Evolutionary conservation across 1,140 invertebrate species (phyloP).

Genomic region (Lasaia peninsularis): DNA sequence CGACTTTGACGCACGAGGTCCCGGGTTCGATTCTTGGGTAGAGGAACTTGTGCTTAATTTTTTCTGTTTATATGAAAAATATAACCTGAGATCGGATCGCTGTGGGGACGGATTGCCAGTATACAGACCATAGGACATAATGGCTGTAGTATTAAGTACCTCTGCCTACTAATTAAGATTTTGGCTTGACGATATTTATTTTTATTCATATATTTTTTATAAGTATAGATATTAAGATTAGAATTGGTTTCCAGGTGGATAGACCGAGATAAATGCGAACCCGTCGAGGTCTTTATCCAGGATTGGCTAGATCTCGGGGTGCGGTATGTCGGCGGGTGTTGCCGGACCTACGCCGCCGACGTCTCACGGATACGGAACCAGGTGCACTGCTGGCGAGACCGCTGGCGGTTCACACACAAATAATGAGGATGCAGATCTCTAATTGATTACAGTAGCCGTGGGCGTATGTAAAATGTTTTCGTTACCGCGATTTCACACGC

Average conservation of each 20-base stretch:
- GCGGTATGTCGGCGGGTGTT: conserved; percentile 84
- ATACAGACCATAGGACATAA: too few species aligned
- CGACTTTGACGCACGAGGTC: too few species aligned
- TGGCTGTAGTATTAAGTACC: too few species aligned
- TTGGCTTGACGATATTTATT: too few species aligned
- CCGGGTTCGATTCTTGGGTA: too few species aligned
- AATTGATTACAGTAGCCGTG: neutral
- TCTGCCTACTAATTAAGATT: too few species aligned
- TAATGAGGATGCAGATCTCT: conserved; percentile 17
- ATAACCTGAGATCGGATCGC: too few species aligned
- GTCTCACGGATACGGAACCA: conserved; percentile 78
- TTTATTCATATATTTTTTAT: too few species aligned
- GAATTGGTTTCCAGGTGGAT: conserved; percentile 74
- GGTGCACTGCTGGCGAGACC: conserved; percentile 76
- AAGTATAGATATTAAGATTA: neutral
- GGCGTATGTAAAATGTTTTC: neutral
- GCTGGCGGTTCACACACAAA: conserved; percentile 50
- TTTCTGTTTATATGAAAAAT: too few species aligned
- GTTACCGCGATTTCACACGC: neutral
- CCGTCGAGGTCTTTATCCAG: conserved; percentile 78
- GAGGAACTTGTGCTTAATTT: too few species aligned
- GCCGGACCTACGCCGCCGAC: conserved; percentile 81
- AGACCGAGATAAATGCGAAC: conserved; percentile 77
- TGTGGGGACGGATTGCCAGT: too few species aligned
- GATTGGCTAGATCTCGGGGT: conserved; percentile 82